phyloP scores from a whole-genome alignment of 1,140 invertebrate genomes.

The Bombus soroeensis region DNA sequence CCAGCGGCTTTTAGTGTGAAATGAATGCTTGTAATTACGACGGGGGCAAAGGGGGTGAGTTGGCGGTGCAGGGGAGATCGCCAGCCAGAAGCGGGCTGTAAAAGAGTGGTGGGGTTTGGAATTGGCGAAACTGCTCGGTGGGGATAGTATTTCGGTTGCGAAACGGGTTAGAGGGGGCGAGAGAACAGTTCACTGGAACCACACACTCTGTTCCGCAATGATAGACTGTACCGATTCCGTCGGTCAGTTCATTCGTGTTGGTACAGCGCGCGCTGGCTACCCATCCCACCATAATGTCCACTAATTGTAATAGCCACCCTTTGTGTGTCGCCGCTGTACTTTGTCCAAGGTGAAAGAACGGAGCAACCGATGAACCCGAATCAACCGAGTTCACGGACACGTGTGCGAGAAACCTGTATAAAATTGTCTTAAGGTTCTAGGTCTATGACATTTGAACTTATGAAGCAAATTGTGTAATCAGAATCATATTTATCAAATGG shows the following conservation, averaged over 20 bases:
- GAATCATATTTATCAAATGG: too few relatives aligned
- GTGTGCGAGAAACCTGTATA: too few relatives aligned
- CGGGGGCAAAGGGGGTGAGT: constrained; percentile 18
- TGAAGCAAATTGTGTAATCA: too few relatives aligned
- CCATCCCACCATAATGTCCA: constrained; percentile 65
- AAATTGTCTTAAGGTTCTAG: not conserved
- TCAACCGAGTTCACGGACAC: not conserved
- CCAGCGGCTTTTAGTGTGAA: constrained; percentile 69
- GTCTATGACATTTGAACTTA: too few relatives aligned
- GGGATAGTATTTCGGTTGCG: constrained; percentile 41
- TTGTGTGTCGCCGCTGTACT: constrained; percentile 31
- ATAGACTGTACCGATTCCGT: constrained; percentile 57
- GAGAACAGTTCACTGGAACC: constrained; percentile 48
- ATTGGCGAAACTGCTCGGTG: constrained; percentile 21
- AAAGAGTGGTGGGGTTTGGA: constrained; percentile 4
- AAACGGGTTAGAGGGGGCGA: constrained; percentile 10
- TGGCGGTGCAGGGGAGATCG: not conserved
- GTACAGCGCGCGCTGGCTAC: constrained; percentile 5
- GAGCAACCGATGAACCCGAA: constrained; percentile 11
- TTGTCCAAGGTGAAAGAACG: constrained; percentile 55
- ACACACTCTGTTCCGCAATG: constrained; percentile 58
- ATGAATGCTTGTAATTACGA: constrained; percentile 73
- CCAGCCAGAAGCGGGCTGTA: not conserved
- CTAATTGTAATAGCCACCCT: constrained; percentile 71
- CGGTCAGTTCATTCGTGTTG: constrained; percentile 54